phyloP scores from a whole-genome alignment of 2,888 invertebrate species.

The Melinaea marsaeus region DNA sequence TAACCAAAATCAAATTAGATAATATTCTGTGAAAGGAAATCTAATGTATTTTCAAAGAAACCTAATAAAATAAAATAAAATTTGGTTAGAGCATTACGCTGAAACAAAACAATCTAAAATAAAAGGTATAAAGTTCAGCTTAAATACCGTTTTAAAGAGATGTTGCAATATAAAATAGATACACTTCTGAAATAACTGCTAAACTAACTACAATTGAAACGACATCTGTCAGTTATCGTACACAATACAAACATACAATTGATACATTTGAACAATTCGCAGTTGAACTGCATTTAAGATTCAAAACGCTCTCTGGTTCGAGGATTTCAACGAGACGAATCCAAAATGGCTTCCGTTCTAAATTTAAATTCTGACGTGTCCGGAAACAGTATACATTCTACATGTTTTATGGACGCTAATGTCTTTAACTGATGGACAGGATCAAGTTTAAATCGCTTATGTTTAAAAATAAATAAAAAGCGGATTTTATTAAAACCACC shows the following conservation, averaged over 20 bases:
- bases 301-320: conserved; percentile 11
- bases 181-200: no score
- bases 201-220: no score
- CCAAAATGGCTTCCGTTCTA: conserved; percentile 37
- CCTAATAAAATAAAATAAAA: no score
- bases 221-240: no score
- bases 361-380: conserved; percentile 47
- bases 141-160: no score
- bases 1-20: no score
- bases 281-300: conserved; percentile 1
- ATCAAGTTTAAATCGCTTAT: conserved; percentile 36
- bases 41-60: no score
- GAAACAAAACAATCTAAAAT: no score
- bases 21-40: no score
- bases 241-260: background rate
- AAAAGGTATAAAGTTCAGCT: no score
- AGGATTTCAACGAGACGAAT: conserved; percentile 11
- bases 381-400: conserved; percentile 56
- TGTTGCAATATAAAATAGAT: no score
- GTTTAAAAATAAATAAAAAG: conserved; percentile 14
- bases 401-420: conserved; percentile 30
- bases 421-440: conserved; percentile 30
- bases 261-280: conserved; percentile 1
- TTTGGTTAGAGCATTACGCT: no score
- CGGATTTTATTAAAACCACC: background rate